Conservation (phyloP, 1,140 invertebrate species). For the Achatina immaculata region DNA sequence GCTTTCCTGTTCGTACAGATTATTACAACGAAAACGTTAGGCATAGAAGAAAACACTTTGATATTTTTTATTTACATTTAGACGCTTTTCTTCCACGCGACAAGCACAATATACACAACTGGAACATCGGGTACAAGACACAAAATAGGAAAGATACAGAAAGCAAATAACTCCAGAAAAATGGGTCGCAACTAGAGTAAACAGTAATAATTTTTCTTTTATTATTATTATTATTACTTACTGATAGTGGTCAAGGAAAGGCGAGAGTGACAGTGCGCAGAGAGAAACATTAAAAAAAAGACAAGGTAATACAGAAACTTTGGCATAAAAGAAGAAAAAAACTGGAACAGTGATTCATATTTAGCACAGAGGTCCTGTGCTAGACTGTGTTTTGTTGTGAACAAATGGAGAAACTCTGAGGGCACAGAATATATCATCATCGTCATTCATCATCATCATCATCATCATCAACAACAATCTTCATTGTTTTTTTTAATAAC, state of each 20-base stretch:
- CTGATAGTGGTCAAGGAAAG: neutral
- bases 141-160: conserved; percentile 7
- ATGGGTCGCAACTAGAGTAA: too few relatives aligned
- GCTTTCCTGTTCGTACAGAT: conserved; percentile 72
- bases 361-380: neutral
- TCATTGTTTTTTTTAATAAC: too few relatives aligned
- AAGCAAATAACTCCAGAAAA: too few relatives aligned
- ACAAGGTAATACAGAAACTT: neutral
- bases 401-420: neutral
- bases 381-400: neutral
- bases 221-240: too few relatives aligned
- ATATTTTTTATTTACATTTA: neutral
- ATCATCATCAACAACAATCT: neutral
- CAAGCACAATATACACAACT: neutral
- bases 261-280: neutral
- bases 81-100: neutral
- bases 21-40: neutral
- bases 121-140: neutral
- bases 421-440: neutral
- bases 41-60: neutral
- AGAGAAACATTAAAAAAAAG: neutral
- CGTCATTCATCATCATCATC: neutral
- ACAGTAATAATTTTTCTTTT: too few relatives aligned
- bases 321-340: conserved; percentile 16
- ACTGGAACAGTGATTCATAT: neutral